Percentiles rank a stretch among this genome's conserved stretches.
Evolutionary conservation across 1,140 invertebrate species (phyloP).

Genomic region (Eumaeus atala): DNA sequence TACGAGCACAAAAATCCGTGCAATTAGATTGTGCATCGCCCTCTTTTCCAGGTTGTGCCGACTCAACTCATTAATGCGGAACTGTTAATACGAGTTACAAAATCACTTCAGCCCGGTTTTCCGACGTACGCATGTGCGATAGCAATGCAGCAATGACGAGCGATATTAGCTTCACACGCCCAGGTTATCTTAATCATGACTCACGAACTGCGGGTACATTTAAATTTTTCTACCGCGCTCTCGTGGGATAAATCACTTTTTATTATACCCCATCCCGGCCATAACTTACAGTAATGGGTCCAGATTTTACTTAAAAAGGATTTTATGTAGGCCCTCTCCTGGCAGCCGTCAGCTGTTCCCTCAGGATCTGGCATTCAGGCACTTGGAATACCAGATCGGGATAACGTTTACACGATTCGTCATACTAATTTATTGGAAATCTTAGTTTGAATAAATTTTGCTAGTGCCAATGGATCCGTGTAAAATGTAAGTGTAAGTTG

Average conservation of each 20-base stretch:
- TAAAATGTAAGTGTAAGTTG: no score
- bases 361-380: not conserved
- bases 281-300: not conserved
- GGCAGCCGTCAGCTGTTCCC: not conserved
- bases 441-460: not conserved
- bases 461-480: no score
- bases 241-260: constrained; percentile 1
- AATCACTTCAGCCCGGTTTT: no score
- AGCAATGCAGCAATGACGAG: not conserved
- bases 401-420: not conserved
- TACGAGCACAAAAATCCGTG: no score
- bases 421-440: not conserved
- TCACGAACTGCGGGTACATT: no score
- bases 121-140: no score
- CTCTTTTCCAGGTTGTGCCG: no score
- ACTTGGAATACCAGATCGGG: not conserved
- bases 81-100: no score
- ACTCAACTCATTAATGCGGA: no score
- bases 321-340: not conserved
- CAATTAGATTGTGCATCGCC: no score
- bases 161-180: not conserved
- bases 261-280: not conserved
- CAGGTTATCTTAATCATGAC: not conserved
- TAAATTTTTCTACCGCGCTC: not conserved
- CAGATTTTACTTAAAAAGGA: not conserved